Percentiles rank a stretch among this genome's conserved stretches.
Evolutionary conservation across 2,888 invertebrate species (phyloP).

Genomic region (Ophion slaviceki): DNA sequence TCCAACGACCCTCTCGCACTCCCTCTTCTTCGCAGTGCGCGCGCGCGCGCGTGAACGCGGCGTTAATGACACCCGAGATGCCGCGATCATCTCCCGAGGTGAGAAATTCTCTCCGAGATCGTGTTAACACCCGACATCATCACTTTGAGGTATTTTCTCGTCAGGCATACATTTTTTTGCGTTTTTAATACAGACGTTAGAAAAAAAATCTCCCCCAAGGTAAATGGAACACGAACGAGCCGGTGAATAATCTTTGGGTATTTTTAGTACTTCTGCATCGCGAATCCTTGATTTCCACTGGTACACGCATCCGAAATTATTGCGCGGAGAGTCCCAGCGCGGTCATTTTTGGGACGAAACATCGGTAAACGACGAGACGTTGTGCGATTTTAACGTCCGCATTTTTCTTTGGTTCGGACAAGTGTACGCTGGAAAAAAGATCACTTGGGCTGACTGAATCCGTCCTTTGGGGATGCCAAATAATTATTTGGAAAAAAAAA

Average conservation of each 20-base stretch:
- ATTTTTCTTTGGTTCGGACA: no score
- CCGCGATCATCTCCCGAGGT: conserved; percentile 63
- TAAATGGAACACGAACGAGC: conserved; percentile 34
- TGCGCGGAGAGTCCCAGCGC: background rate
- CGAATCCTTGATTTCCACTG: background rate
- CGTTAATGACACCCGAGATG: conserved; percentile 62
- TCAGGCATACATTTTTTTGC: conserved; percentile 23
- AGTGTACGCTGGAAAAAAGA: no score
- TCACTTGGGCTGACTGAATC: no score
- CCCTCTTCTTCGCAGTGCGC: conserved; percentile 11
- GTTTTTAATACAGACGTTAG: conserved; percentile 13
- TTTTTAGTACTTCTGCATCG: conserved; percentile 7
- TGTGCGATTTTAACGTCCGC: no score
- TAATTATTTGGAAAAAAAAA: no score
- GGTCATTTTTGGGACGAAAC: background rate
- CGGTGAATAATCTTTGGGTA: conserved; percentile 19
- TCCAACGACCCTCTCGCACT: conserved; percentile 54
- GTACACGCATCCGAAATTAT: background rate
- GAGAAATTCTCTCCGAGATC: conserved; percentile 61
- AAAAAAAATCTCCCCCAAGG: conserved; percentile 26
- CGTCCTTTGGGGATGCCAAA: no score
- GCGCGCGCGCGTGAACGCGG: conserved; percentile 11
- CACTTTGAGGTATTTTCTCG: conserved; percentile 64
- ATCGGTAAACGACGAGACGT: no score
- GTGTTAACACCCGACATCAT: conserved; percentile 61